A percentile compares a stretch with the other conserved stretches of the same genome.
phyloP scores from a whole-genome alignment of 1,140 invertebrate species.

The Bicyclus anynana region DNA sequence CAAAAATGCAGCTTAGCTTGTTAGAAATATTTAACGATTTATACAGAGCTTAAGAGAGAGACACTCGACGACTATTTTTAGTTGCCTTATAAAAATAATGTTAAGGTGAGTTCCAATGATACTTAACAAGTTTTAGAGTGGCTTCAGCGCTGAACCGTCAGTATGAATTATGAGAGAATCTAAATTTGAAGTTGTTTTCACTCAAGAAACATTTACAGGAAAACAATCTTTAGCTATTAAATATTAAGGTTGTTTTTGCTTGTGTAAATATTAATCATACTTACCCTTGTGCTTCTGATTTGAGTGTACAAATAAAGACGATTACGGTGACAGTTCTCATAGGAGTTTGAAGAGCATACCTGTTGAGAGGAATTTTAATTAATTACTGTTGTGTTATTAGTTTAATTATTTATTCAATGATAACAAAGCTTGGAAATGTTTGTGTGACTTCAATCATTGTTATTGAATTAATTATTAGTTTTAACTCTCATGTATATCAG shows the following conservation, averaged over 20 bases:
- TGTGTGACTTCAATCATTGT: background rate
- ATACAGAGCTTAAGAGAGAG: slow-evolving; percentile 13
- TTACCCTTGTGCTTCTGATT: slow-evolving; percentile 14
- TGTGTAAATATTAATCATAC: background rate
- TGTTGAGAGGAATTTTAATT: slow-evolving; percentile 15
- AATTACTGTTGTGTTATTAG: slow-evolving; percentile 1
- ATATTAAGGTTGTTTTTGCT: background rate
- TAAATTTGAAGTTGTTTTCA: slow-evolving; percentile 55
- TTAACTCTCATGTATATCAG: too few relatives aligned
- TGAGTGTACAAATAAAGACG: slow-evolving; percentile 57
- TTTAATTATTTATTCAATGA: background rate
- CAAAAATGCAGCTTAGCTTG: background rate
- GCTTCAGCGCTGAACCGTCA: slow-evolving; percentile 39
- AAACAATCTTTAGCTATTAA: background rate
- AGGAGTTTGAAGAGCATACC: slow-evolving; percentile 37
- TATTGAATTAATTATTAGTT: too few relatives aligned
- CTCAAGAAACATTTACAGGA: background rate
- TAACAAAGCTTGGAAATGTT: background rate
- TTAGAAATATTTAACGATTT: slow-evolving; percentile 12
- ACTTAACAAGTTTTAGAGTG: slow-evolving; percentile 60
- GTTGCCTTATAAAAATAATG: slow-evolving; percentile 56
- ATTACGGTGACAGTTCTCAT: slow-evolving; percentile 49
- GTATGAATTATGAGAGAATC: slow-evolving; percentile 52
- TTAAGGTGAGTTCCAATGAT: slow-evolving; percentile 47
- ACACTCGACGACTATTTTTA: slow-evolving; percentile 23